Percentiles rank a stretch among this genome's conserved stretches.
These are phyloP conservation scores for Meganola albula DNA, from an alignment of 2,888 invertebrate genomes.

Conservation along the genomic window DNA sequence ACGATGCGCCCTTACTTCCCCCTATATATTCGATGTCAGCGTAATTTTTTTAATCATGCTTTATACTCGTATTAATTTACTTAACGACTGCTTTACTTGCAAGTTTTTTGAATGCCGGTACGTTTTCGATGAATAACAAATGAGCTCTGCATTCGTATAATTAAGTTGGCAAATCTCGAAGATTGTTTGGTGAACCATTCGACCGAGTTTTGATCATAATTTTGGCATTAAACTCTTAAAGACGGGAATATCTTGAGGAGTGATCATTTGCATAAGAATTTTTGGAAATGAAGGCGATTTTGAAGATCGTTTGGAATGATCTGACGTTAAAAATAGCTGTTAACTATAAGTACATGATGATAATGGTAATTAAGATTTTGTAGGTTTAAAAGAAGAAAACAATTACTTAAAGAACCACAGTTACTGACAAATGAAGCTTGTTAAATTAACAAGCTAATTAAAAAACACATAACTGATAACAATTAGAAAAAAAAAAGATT, in stretches of 20 bases:
- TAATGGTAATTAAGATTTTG: too few species aligned
- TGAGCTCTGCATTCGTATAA: conserved; percentile 43
- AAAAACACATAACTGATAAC: too few species aligned
- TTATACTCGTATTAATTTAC: conserved; percentile 76
- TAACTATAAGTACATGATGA: too few species aligned
- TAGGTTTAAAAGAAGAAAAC: too few species aligned
- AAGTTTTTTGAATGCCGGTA: conserved; percentile 55
- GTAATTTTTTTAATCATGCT: conserved; percentile 77
- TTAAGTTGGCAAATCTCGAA: conserved; percentile 33
- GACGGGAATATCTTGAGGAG: conserved; percentile 13
- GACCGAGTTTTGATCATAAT: conserved; percentile 23
- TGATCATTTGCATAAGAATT: conserved; percentile 12
- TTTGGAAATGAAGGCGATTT: neutral
- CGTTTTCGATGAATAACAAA: conserved; percentile 72
- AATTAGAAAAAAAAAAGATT: too few species aligned
- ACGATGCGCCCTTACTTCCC: conserved; percentile 54
- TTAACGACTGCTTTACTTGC: conserved; percentile 66
- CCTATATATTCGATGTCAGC: conserved; percentile 53
- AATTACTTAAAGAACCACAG: too few species aligned
- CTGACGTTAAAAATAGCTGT: too few species aligned
- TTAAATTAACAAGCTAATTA: too few species aligned
- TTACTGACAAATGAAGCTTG: too few species aligned
- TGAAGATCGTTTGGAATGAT: conserved; percentile 5
- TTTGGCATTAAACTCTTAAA: conserved; percentile 17
- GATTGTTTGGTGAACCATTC: conserved; percentile 47